phyloP scores from a whole-genome alignment of 30 jellyfish, hydroid and myxozoan genomes.

The Cassiopea xamachana region DNA sequence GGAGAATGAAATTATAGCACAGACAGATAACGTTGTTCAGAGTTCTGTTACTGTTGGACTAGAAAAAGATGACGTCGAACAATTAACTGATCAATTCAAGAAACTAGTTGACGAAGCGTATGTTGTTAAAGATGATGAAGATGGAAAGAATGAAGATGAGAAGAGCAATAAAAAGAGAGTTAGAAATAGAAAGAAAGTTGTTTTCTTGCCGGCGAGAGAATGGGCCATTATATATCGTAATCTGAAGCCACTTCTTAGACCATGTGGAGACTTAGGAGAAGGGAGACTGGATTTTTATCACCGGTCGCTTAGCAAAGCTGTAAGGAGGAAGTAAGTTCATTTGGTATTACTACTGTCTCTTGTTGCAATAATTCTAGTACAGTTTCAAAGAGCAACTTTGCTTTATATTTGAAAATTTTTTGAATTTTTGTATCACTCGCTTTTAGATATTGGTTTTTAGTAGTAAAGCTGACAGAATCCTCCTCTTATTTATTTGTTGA shows the following conservation, averaged over 20 bases:
- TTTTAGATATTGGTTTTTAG: no score
- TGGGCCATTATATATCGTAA: conserved; percentile 97
- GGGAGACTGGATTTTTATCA: conserved; percentile 97
- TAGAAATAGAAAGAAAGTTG: conserved; percentile 78
- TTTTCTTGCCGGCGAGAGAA: conserved; percentile 90
- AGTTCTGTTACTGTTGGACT: conserved; percentile 58
- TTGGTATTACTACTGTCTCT: background rate
- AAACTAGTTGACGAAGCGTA: conserved; percentile 89
- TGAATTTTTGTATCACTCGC: no score
- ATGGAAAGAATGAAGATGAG: conserved; percentile 50
- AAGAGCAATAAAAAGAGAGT: conserved; percentile 14
- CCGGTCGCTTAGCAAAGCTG: conserved; percentile 98
- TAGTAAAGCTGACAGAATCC: no score
- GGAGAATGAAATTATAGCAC: conserved; percentile 66
- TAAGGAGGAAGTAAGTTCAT: conserved; percentile 81
- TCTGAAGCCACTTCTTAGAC: conserved; percentile 87
- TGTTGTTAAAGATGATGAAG: conserved; percentile 73
- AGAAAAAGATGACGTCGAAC: conserved; percentile 89
- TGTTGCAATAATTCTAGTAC: no score
- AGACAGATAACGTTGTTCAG: conserved; percentile 70
- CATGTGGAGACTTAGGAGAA: conserved; percentile 98
- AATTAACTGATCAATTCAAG: conserved; percentile 82
- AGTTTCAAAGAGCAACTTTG: no score
- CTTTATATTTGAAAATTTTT: no score
- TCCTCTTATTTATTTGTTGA: no score